Evolutionary conservation across 2,797 vertebrate species (phyloP), one percentile per base, ranked within the genome.

Genomic region (Spinus olivaceus): DNA sequence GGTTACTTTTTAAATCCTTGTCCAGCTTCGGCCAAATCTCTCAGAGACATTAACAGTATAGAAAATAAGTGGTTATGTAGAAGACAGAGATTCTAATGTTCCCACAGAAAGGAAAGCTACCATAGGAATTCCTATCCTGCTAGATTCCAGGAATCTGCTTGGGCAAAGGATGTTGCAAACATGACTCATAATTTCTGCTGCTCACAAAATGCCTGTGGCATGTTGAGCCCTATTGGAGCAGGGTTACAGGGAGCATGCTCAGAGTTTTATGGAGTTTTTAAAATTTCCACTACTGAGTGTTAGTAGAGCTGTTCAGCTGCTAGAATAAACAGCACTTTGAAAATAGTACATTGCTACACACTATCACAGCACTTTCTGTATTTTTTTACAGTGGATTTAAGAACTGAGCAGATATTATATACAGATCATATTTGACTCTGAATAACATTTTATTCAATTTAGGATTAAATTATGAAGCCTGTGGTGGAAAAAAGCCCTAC

Each of bases 131-230:
- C 41, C 86, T 59, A 28, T 91, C 83, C 77, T 85, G 51, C 66
- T 44, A 24, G 42, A 35, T 87, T 94, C 94, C 79, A 81, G 74
- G 86, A 91, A 93, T 93, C 79, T 6, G 13, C 72, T 74, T 28
- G 51, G 72, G 81, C 85, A 92, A 88, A 83, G 79, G 79, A 92
- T 81, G 81, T 94, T 88, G 88, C 88, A 87, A 81, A 91, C 72
- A 70, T 95, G 93, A 95, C 72, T 95, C 93, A 89, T 93, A 88
- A 82, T 92, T 96, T 94, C 89, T 96, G 76, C 92, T 57, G 57
- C 72, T 86, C 72, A 46, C 84, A 69, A 78, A 87, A 89, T 35
- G 89, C 79, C 65, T 86, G 67, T 90, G 94, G 92, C 90, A 57
- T 89, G 86, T 73, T 88, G 63, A 90, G 82, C 85, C 63, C 82